Evolutionary conservation across 2,888 invertebrate genomes (phyloP), one percentile per base, ranked within the genome.

Genomic region (Agrilus cyanescens): DNA sequence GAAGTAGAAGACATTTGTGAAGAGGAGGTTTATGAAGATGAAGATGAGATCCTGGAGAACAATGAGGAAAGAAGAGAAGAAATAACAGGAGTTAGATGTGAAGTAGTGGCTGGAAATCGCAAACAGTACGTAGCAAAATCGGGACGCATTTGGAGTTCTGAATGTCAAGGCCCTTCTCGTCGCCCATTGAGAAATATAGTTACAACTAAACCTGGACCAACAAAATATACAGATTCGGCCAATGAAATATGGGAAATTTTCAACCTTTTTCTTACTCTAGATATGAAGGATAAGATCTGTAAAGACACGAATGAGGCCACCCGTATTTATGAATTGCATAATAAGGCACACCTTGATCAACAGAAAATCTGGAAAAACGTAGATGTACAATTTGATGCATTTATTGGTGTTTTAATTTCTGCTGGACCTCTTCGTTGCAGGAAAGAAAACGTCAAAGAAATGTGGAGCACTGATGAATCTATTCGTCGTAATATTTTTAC

Each of bases 201-300:
- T 37, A 37, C 37, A n/a, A n/a, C n/a, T 14, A 37, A 37, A 15
- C 15, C 12, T 18, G 10, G 37, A 37, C 14, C 37, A 37, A 37
- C 15, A 13, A 20, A 13, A n/a, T n/a, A n/a, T n/a, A n/a, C n/a
- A n/a, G n/a, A n/a, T n/a, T n/a, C 29, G 32, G 33, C 33, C 35
- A 40, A 34, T 20, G 34, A 32, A 20, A 29, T 40, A 40, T 16
- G 34, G n/a, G 35, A 41, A 15, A 13, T 13, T 12, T 37, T 42
- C 12, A 18, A 37, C 10, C 31, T 42, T 32, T 42, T 42, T 38
- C n/a, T 43, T 4, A 39, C 34, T 7, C n/a, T 32, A 15, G 29
- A 38, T 15, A 38, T 38, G 43, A 43, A 38, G 29, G 25, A 30
- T 14, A 38, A 34, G 12, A 43, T 43, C 12, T 43, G 43, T 34